phyloP scores from a whole-genome alignment of 1,140 invertebrate genomes.

The Colletes gigas region DNA sequence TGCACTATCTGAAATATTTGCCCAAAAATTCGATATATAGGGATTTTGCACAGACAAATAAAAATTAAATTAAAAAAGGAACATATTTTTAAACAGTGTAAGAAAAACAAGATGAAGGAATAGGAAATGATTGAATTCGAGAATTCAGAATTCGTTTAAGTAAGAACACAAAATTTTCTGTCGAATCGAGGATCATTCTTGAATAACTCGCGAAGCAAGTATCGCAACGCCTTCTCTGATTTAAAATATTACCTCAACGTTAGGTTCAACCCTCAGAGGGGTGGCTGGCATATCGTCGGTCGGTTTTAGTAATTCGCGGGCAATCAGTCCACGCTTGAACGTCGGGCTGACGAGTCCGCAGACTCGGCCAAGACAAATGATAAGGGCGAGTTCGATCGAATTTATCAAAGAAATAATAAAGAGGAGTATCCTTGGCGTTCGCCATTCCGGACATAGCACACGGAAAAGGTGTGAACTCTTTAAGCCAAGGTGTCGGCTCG shows the following conservation, averaged over 20 bases:
- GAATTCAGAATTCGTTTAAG: too few species aligned
- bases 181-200: too few species aligned
- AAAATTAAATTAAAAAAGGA: too few species aligned
- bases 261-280: not conserved
- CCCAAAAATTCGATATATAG: too few species aligned
- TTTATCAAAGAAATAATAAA: slow-evolving; percentile 69
- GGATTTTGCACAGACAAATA: too few species aligned
- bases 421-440: slow-evolving; percentile 57
- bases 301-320: not conserved
- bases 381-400: slow-evolving; percentile 61
- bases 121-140: too few species aligned
- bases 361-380: slow-evolving; percentile 56
- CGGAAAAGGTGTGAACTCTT: slow-evolving; percentile 79
- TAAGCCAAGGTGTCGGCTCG: slow-evolving; percentile 77
- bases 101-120: too few species aligned
- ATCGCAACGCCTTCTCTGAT: not conserved
- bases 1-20: too few species aligned
- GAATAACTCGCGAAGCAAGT: not conserved
- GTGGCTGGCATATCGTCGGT: not conserved
- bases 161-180: too few species aligned
- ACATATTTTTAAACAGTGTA: too few species aligned
- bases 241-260: not conserved
- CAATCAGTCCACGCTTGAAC: slow-evolving; percentile 5
- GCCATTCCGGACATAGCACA: slow-evolving; percentile 57
- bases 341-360: not conserved